Evolutionary conservation across 2,888 invertebrate species (phyloP), one percentile per base, ranked within the genome.

Genomic region (Nephrotoma guestfalica): DNA sequence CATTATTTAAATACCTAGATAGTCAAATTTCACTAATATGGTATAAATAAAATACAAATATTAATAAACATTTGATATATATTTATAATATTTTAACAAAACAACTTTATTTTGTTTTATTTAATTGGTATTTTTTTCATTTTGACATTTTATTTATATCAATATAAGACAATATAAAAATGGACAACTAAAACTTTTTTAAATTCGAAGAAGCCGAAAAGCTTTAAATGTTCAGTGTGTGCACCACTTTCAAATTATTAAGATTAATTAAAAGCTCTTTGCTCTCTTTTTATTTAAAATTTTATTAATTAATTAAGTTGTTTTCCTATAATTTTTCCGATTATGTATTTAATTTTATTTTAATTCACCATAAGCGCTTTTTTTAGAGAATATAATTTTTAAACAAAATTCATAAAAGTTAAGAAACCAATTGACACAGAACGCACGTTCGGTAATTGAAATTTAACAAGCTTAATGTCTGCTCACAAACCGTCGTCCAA

Each of bases 181-280:
- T 45, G 87, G 47, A 86, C 57, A 86, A 86, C 45, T 86, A 87
- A 51, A 86, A 86, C 51, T 40, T 47, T 30, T 30, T 41, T n/a
- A 85, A n/a, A 85, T 85, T 30, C 30, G 41, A 30, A 47, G 51
- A 47, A 86, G 86, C 87, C 87, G 88, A 87, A 88, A 88, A 88
- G 89, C 89, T 89, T 89, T 89, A 88, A 88, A 88, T 89, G 89
- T 89, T 89, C 88, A 88, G 88, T 89, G 89, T 89, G 88, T 88
- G 88, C 88, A 88, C 88, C 88, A 88, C 88, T 88, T 87, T 9
- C 30, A 30, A 30, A 30, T 2, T 30, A 71, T 71, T 30, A 30
- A 30, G 18, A 30, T 71, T 71, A 9, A 86, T 87, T 84, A 86
- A 87, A 87, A 88, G 87, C 88, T 88, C 88, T 88, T 88, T 41